Evolutionary conservation across 2,888 invertebrate genomes (phyloP), one percentile per base, ranked within the genome.

Genomic region (Acanthosepion esculentum): DNA sequence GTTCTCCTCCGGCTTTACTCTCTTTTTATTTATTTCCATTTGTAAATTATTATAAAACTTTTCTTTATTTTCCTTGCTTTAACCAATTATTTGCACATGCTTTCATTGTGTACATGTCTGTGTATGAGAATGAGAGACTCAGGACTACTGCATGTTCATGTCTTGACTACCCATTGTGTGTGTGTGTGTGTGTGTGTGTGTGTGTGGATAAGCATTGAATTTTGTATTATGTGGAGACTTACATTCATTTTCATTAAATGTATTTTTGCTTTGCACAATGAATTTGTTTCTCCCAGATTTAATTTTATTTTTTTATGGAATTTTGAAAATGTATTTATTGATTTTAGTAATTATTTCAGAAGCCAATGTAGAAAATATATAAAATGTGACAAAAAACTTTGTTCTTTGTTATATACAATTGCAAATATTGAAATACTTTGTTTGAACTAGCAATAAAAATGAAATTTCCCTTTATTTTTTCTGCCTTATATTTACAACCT

Each of bases 211-310:
- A 59, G 59, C 20, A 20, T 59, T 59, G n/a, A 78, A 33, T n/a
- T 78, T 15, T 78, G n/a, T 78, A 78, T 41, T n/a, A 78, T 78
- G n/a, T 78, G 78, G 18, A 78, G 4, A n/a, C 78, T 33, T 78
- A 33, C 33, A 78, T 33, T 78, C 15, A 78, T 78, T 78, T 78
- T 78, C 78, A 78, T n/a, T 78, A 33, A 78, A 15, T 78, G n/a
- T 78, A 15, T 78, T n/a, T 78, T 78, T 78, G 78, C 78, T 78
- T n/a, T 78, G 78, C 78, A 78, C 78, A 78, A 78, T 78, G 78
- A 78, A 78, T 78, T 78, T 12, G 78, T 78, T 78, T 78, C 78
- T 78, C 78, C 33, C 15, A 78, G n/a, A 33, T 78, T 78, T 78
- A 33, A 7, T 78, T 78, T 29, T 33, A 15, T 55, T 55, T 55